These are phyloP conservation scores for Myxocyprinus asiaticus DNA, from an alignment of 2,113 vertebrate genomes.

Conservation along the genomic window DNA sequence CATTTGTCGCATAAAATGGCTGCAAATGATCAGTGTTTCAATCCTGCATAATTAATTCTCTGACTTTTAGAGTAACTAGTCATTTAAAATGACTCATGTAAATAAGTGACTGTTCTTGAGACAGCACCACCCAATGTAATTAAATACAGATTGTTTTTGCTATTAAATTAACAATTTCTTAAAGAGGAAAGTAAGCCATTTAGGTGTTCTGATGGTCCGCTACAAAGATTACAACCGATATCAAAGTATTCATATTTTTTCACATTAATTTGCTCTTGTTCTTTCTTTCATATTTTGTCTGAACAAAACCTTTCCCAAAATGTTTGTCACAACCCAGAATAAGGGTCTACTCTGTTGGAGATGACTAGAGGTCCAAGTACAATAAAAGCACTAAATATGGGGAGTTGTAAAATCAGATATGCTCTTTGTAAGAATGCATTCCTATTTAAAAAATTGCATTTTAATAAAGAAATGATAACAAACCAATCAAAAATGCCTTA, in stretches of 20 bases:
- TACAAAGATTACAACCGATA: neutral
- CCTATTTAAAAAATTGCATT: neutral
- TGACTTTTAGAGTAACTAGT: slow-evolving; percentile 1
- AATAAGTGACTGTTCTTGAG: slow-evolving; percentile 8
- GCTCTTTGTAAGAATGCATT: neutral
- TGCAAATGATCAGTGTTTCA: neutral
- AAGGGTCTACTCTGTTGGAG: no score
- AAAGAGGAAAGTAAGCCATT: neutral
- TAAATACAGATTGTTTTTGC: slow-evolving; percentile 16
- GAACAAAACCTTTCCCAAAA: neutral
- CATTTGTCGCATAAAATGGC: neutral
- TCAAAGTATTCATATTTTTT: no score
- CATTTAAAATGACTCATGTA: slow-evolving; percentile 19
- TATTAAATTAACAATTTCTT: neutral
- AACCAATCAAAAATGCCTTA: neutral
- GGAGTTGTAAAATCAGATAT: neutral
- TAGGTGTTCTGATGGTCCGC: neutral
- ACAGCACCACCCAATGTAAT: slow-evolving; percentile 18
- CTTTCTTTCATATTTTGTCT: neutral
- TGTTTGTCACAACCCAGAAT: no score
- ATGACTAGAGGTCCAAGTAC: no score
- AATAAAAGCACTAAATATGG: neutral
- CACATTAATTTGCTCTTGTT: no score
- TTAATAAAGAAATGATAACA: neutral
- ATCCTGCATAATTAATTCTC: slow-evolving; percentile 4